Conservation (phyloP, 2,113 vertebrate genomes). For the Ceuthmochares aereus region DNA sequence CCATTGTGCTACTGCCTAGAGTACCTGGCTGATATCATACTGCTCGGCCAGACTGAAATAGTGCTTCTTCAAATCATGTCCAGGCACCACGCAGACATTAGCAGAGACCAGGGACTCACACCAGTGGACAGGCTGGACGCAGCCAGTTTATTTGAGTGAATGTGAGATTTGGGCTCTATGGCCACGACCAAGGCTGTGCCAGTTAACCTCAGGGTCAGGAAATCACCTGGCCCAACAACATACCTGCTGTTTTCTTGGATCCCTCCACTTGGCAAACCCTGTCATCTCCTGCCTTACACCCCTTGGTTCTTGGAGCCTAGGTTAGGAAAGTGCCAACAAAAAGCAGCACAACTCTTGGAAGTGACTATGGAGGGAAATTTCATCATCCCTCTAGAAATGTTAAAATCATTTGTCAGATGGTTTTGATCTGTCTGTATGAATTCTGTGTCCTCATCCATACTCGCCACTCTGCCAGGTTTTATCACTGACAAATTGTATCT, state of each 20-base stretch:
- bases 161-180: rapidly evolving
- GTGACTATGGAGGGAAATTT: not conserved
- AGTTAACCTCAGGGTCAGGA: not conserved
- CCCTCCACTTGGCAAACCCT: not conserved
- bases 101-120: not conserved
- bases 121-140: not conserved
- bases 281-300: not conserved
- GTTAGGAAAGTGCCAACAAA: not conserved
- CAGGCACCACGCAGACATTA: not conserved
- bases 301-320: not conserved
- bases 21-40: rapidly evolving
- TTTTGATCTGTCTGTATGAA: not conserved
- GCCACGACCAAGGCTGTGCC: not conserved
- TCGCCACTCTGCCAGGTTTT: not conserved
- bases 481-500: not conserved
- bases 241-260: not conserved
- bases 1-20: not conserved
- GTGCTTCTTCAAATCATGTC: not conserved
- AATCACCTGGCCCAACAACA: not conserved
- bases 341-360: not conserved
- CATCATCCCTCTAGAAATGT: not conserved
- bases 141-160: not conserved
- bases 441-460: not conserved
- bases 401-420: not conserved
- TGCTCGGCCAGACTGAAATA: not conserved